A percentile compares a stretch with the other conserved stretches of the same genome.
Conservation (phyloP, 2,888 invertebrate genomes). For the Gymnoscelis rufifasciata region DNA sequence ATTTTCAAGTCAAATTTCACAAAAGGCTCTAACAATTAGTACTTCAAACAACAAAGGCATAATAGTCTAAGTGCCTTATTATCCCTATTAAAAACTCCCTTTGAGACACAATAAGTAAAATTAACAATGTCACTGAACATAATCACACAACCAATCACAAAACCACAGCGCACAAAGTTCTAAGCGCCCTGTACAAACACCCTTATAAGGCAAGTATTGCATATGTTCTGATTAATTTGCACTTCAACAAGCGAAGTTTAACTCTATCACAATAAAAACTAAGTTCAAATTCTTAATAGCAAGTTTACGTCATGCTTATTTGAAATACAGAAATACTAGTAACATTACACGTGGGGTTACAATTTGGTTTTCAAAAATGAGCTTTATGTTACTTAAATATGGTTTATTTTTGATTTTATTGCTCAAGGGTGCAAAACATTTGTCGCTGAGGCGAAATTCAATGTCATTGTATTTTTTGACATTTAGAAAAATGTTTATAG, state of each 20-base stretch:
- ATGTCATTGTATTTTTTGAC: slow-evolving; percentile 8
- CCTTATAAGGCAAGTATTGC: slow-evolving; percentile 45
- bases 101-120: slow-evolving; percentile 18
- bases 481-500: slow-evolving; percentile 1
- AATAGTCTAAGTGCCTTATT: slow-evolving; percentile 6
- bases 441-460: slow-evolving; percentile 13
- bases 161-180: slow-evolving; percentile 35
- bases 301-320: slow-evolving; percentile 3
- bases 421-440: slow-evolving; percentile 2
- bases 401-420: not conserved
- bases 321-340: slow-evolving; percentile 35
- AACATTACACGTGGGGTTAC: not conserved
- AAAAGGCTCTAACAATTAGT: not conserved
- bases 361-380: not conserved
- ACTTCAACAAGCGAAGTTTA: too few relatives aligned
- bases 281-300: too few relatives aligned
- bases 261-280: too few relatives aligned
- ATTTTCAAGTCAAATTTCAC: not conserved
- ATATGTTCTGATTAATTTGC: slow-evolving; percentile 49
- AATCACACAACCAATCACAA: slow-evolving; percentile 41
- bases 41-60: not conserved
- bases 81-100: slow-evolving; percentile 8
- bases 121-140: slow-evolving; percentile 31
- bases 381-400: not conserved
- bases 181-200: slow-evolving; percentile 39